Conservation (phyloP, 2,888 invertebrate genomes). For the Biston betularia region DNA sequence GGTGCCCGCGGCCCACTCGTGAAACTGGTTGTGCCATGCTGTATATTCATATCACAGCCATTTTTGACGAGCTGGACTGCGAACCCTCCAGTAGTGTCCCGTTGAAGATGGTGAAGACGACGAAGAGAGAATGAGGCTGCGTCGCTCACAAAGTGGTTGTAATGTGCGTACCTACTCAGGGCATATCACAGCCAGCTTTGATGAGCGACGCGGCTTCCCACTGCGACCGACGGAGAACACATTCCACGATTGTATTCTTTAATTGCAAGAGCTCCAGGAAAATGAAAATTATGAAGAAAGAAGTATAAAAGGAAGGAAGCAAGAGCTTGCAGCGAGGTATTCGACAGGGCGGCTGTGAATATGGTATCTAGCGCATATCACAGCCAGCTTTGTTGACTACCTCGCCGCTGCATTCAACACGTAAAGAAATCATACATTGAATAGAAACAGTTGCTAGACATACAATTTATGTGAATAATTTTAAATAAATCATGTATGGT, state of each 20-base stretch:
- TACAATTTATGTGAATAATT: too few relatives aligned
- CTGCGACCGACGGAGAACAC: not conserved
- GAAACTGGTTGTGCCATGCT: constrained; percentile 93
- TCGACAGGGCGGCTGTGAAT: constrained; percentile 95
- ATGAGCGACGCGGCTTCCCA: constrained; percentile 89
- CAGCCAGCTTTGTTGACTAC: constrained; percentile 93
- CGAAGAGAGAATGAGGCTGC: constrained; percentile 49
- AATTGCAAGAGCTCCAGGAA: not conserved
- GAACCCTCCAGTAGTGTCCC: constrained; percentile 34
- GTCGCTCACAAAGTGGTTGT: constrained; percentile 97
- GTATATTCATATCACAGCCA: constrained; percentile 94
- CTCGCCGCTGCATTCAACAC: constrained; percentile 18
- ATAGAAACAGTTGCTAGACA: not conserved
- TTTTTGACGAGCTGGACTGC: constrained; percentile 96
- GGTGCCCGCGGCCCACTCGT: constrained; percentile 86
- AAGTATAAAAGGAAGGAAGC: constrained; percentile 8
- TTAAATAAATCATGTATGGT: too few relatives aligned
- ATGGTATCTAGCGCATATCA: constrained; percentile 92
- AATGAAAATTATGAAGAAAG: constrained; percentile 2
- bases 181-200: constrained; percentile 99
- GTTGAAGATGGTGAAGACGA: not conserved
- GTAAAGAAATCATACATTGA: not conserved
- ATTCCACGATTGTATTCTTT: not conserved
- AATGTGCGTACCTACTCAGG: constrained; percentile 88
- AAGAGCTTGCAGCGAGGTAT: constrained; percentile 59